A percentile compares a stretch with the other conserved stretches of the same genome.
Conservation (phyloP, 2,888 invertebrate genomes). For the Lycaena phlaeas region DNA sequence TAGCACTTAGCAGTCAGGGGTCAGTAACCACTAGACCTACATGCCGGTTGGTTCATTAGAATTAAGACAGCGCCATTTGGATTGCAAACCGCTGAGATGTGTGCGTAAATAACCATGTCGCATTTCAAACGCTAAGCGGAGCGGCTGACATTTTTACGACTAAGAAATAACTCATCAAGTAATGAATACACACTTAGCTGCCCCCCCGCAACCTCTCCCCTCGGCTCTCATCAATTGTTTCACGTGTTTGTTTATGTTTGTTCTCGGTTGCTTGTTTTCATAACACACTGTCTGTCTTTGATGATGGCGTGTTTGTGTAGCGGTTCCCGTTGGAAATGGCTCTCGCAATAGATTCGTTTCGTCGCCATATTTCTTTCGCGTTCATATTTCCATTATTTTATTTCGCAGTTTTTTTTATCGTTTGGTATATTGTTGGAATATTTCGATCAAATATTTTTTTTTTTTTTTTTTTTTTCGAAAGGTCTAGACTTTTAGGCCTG, state of each 20-base stretch:
- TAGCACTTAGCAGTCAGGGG: no score
- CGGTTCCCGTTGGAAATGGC: slow-evolving; percentile 39
- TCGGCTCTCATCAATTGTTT: slow-evolving; percentile 63
- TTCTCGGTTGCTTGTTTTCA: slow-evolving; percentile 65
- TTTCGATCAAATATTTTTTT: no score
- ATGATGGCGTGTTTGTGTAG: slow-evolving; percentile 52
- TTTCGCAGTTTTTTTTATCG: background rate
- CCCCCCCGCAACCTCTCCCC: slow-evolving; percentile 26
- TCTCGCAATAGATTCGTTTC: slow-evolving; percentile 10
- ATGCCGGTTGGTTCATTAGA: no score
- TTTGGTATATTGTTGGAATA: no score
- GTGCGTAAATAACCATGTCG: slow-evolving; percentile 7
- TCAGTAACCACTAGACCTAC: no score
- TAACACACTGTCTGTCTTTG: slow-evolving; percentile 67
- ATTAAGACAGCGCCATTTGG: slow-evolving; percentile 1
- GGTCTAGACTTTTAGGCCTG: no score
- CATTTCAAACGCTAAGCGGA: slow-evolving; percentile 10
- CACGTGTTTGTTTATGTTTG: slow-evolving; percentile 64
- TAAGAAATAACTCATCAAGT: slow-evolving; percentile 43
- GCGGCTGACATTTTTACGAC: slow-evolving; percentile 35
- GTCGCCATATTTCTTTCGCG: background rate
- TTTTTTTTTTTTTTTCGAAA: no score
- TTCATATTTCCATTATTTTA: slow-evolving; percentile 5
- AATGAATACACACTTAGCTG: slow-evolving; percentile 38
- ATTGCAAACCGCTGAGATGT: slow-evolving; percentile 5